Evolutionary conservation across 2,888 invertebrate genomes (phyloP).

Genomic region (Drosophila atripex): DNA sequence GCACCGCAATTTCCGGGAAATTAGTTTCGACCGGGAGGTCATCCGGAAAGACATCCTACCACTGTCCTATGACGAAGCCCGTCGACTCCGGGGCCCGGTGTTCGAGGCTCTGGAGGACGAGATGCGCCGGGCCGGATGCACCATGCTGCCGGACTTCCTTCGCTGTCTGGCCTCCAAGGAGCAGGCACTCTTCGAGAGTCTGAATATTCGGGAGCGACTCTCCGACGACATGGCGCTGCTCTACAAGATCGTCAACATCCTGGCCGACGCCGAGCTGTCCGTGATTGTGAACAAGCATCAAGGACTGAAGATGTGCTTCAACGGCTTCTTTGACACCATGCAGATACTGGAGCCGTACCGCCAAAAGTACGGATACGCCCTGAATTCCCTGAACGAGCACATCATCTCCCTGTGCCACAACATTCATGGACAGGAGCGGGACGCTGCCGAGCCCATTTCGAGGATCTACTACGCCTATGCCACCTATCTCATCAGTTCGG

Average conservation of each 20-base stretch:
- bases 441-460: conserved; percentile 67
- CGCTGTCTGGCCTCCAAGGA: conserved; percentile 70
- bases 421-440: conserved; percentile 49
- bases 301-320: conserved; percentile 60
- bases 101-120: conserved; percentile 73
- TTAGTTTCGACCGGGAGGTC: conserved; percentile 55
- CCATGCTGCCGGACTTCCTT: conserved; percentile 69
- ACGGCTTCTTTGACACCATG: conserved; percentile 68
- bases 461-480: conserved; percentile 73
- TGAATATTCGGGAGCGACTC: conserved; percentile 64
- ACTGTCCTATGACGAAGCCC: conserved; percentile 62
- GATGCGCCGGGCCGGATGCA: conserved; percentile 72
- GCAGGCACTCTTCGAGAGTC: conserved; percentile 50
- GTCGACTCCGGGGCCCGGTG: conserved; percentile 59
- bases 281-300: conserved; percentile 46
- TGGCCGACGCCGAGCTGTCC: conserved; percentile 69
- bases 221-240: conserved; percentile 63
- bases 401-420: conserved; percentile 63
- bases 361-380: conserved; percentile 67
- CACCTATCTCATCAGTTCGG: conserved; percentile 46
- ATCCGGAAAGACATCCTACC: conserved; percentile 51
- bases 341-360: conserved; percentile 61
- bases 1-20: conserved; percentile 61
- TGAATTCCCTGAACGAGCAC: conserved; percentile 63
- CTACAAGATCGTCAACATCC: conserved; percentile 66